These are phyloP conservation scores for Salpingus planirostris DNA, from an alignment of 2,888 invertebrate species.

Conservation along the genomic window DNA sequence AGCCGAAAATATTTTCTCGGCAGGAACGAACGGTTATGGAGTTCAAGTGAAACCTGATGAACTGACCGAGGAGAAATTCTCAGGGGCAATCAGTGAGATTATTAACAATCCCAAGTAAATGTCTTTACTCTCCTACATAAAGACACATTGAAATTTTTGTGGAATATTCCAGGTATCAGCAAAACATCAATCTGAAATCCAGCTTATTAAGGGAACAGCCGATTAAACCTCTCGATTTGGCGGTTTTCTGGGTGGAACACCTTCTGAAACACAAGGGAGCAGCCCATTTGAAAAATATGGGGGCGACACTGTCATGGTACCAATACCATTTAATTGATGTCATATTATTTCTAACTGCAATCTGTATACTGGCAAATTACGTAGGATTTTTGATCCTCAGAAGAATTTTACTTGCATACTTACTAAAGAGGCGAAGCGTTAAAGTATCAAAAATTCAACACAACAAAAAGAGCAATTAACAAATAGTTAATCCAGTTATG, in stretches of 20 bases:
- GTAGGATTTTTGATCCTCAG: no score
- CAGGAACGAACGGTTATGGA: constrained; percentile 28
- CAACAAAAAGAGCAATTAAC: no score
- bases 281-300: constrained; percentile 18
- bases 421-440: no score
- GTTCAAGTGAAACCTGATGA: constrained; percentile 15
- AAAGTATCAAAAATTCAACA: no score
- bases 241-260: constrained; percentile 27
- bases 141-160: background rate
- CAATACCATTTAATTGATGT: background rate
- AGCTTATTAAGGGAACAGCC: constrained; percentile 21
- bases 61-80: constrained; percentile 17
- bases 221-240: constrained; percentile 21
- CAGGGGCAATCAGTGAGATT: constrained; percentile 14
- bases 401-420: no score
- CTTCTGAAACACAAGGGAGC: constrained; percentile 25
- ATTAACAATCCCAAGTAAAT: constrained; percentile 5
- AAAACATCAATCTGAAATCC: constrained; percentile 18
- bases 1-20: constrained; percentile 41
- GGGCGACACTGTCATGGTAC: background rate
- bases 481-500: no score
- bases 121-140: background rate
- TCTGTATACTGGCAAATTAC: no score
- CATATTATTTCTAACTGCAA: background rate
- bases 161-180: constrained; percentile 15